These are phyloP conservation scores for Simalia tracyae DNA, from an alignment of 2,797 vertebrate genomes.

Conservation along the genomic window DNA sequence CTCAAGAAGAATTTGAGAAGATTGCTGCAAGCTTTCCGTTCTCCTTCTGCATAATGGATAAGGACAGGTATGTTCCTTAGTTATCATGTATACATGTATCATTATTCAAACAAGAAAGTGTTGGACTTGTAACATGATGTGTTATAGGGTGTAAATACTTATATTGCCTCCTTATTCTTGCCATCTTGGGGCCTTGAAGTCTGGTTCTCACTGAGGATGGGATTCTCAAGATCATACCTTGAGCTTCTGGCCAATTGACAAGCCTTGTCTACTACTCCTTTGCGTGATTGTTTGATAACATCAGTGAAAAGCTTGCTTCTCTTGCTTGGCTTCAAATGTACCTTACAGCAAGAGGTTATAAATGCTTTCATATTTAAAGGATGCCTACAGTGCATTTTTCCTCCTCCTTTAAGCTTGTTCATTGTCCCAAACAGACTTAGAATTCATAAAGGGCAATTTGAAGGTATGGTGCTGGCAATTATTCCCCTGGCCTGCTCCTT, in stretches of 20 bases:
- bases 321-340: constrained; percentile 21
- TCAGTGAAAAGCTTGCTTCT: background rate
- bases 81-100: background rate
- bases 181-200: background rate
- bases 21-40: constrained; percentile 93
- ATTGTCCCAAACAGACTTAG: background rate
- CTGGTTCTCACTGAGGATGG: background rate
- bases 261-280: background rate
- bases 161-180: background rate
- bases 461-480: constrained; percentile 6
- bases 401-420: background rate
- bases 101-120: background rate
- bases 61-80: constrained; percentile 83
- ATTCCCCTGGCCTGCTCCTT: constrained; percentile 22
- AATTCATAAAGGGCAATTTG: constrained; percentile 27
- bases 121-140: background rate
- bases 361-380: background rate
- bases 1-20: constrained; percentile 95
- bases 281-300: background rate
- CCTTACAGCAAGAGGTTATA: background rate
- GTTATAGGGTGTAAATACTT: background rate
- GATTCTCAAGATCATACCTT: background rate
- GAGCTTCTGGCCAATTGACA: background rate
- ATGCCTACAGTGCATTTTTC: constrained; percentile 5
- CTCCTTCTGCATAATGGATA: constrained; percentile 95